These are phyloP conservation scores for Forbesichthys agassizii DNA, from an alignment of 2,113 vertebrate genomes.

Conservation along the genomic window DNA sequence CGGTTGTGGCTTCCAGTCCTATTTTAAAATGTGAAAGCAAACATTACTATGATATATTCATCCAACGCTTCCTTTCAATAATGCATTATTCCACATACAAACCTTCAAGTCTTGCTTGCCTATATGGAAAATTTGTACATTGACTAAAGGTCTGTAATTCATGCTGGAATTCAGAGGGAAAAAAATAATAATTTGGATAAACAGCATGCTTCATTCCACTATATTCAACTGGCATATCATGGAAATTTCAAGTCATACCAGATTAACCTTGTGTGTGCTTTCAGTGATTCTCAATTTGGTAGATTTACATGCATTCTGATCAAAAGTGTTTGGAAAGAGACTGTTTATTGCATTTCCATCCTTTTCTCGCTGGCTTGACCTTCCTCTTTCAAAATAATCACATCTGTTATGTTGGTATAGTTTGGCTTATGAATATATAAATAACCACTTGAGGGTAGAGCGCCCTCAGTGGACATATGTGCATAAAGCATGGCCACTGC, in stretches of 20 bases:
- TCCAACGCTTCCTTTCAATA: slow-evolving; percentile 15
- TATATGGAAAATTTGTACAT: slow-evolving; percentile 59
- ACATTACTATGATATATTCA: slow-evolving; percentile 23
- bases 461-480: slow-evolving; percentile 59
- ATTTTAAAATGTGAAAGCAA: slow-evolving; percentile 16
- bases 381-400: slow-evolving; percentile 95
- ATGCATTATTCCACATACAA: slow-evolving; percentile 48
- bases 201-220: slow-evolving; percentile 68
- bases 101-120: slow-evolving; percentile 44
- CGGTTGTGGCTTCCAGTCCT: slow-evolving; percentile 2
- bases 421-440: slow-evolving; percentile 80
- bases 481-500: slow-evolving; percentile 25
- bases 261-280: slow-evolving; percentile 89
- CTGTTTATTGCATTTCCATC: slow-evolving; percentile 91
- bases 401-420: slow-evolving; percentile 92
- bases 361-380: slow-evolving; percentile 88
- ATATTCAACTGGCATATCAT: slow-evolving; percentile 80
- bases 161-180: slow-evolving; percentile 50
- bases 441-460: slow-evolving; percentile 88
- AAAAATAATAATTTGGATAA: slow-evolving; percentile 67
- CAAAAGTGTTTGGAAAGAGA: slow-evolving; percentile 89
- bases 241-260: slow-evolving; percentile 95
- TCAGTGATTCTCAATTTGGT: slow-evolving; percentile 80
- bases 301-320: slow-evolving; percentile 91
- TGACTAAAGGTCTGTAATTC: slow-evolving; percentile 54